These are phyloP conservation scores for Odontocolon sp. DNA, from an alignment of 2,888 invertebrate species.

Conservation along the genomic window DNA sequence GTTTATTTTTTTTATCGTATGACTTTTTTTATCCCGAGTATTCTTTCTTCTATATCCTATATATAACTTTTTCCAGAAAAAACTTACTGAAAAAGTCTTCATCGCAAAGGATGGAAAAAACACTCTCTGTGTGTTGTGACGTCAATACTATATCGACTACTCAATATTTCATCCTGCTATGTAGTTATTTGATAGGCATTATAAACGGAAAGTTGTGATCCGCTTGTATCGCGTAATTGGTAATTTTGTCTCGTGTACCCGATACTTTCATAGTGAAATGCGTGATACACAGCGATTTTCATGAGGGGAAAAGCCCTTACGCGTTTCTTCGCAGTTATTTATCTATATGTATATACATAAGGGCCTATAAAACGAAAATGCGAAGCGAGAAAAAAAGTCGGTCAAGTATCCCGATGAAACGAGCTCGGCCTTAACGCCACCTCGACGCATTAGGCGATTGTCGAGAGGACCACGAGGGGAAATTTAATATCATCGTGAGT, in stretches of 20 bases:
- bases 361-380: slow-evolving; percentile 43
- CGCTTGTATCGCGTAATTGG: slow-evolving; percentile 8
- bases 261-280: slow-evolving; percentile 15
- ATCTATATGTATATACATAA: slow-evolving; percentile 21
- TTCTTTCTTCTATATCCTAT: too few relatives aligned
- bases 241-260: slow-evolving; percentile 3
- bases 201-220: background rate
- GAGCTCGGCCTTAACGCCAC: slow-evolving; percentile 26
- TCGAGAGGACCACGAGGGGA: slow-evolving; percentile 27
- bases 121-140: too few relatives aligned
- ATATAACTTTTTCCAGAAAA: too few relatives aligned
- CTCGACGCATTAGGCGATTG: slow-evolving; percentile 12
- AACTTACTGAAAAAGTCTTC: too few relatives aligned
- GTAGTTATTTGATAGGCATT: slow-evolving; percentile 23
- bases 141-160: background rate
- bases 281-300: background rate
- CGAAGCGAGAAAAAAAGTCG: slow-evolving; percentile 19
- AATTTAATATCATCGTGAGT: slow-evolving; percentile 29
- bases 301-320: background rate
- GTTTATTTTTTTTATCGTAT: too few relatives aligned
- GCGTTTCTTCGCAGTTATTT: background rate
- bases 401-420: slow-evolving; percentile 20
- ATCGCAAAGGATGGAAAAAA: too few relatives aligned
- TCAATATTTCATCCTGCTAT: slow-evolving; percentile 13
- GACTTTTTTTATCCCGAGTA: too few relatives aligned